phyloP scores from a whole-genome alignment of 1,140 invertebrate genomes.

The Eueides isabella region DNA sequence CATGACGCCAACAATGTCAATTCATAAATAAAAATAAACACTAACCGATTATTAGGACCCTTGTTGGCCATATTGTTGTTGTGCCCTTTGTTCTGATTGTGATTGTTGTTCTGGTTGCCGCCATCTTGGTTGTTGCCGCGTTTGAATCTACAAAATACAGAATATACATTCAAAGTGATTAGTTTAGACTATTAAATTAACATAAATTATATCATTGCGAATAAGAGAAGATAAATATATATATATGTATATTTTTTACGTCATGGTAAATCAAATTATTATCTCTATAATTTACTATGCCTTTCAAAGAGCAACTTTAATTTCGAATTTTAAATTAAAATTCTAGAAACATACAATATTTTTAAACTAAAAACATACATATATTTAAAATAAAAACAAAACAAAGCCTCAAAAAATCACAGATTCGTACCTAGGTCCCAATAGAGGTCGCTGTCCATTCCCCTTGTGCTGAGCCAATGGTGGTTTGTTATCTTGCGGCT shows the following conservation, averaged over 20 bases:
- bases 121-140: constrained; percentile 62
- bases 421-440: constrained; percentile 60
- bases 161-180: background rate
- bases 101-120: constrained; percentile 53
- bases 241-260: no score
- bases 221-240: no score
- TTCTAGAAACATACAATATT: no score
- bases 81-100: constrained; percentile 59
- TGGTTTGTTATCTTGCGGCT: constrained; percentile 57
- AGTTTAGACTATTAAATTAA: background rate
- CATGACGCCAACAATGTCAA: no score
- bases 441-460: constrained; percentile 55
- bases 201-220: no score
- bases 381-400: background rate
- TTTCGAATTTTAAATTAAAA: no score
- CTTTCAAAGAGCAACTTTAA: no score
- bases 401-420: background rate
- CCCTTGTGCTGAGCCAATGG: constrained; percentile 40
- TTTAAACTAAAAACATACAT: background rate
- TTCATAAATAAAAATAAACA: background rate
- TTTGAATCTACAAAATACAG: constrained; percentile 55
- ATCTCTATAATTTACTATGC: no score
- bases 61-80: constrained; percentile 62
- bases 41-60: constrained; percentile 63
- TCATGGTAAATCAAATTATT: no score